Base-by-base conservation (phyloP, 2,797 vertebrate genomes). In the Thripadectes ignobilis region DNA sequence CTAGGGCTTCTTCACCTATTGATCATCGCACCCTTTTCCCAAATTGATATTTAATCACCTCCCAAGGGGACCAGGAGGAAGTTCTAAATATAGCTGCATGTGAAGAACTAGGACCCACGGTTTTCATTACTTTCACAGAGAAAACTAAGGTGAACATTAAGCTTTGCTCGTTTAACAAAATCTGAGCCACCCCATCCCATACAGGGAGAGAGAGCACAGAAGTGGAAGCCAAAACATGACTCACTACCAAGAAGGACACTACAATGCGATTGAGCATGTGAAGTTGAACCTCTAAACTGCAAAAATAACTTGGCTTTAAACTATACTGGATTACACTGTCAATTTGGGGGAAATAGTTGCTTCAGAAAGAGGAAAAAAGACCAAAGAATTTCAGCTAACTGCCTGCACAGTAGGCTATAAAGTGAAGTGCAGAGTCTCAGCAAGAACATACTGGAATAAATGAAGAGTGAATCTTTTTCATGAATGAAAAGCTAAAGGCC, bases 251-350 rank as follows among this genome's bases (percentile, higher is more conserved):
- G 45, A 71, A 72, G 55, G 21, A 22, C 32, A 8, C 8, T 23
- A 5, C 39, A 55, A 13, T 18, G 14, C 14, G 79, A 18, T 32
- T 78, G 92, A 85, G 12, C 41, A 51, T 39, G 46, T 83, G 58
- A 79, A 76, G 80, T 75, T 85, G 96, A 87, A 93, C 39, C 19
- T 61, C 24, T 63, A 83, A 83, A 69, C 26, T 77, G 29, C 71
- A 96, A 91, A 96, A 96, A 95, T 92, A 73, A 76, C 77, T 78
- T 89, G 48, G 39, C 48, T 96, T 88, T 81, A 92, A 88, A 77
- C 45, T 80, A 55, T 69, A 41, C 17, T 30, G 27, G 32, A 92
- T 76, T 74, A 91, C 12, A 18, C 36, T 86, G 86, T 88, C 87
- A 85, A 68, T 95, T 93, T 84, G n/a, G 58, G 89, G 68, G 69